Conservation (phyloP, 1,140 invertebrate species). For the Trypoxylus dichotomus region DNA sequence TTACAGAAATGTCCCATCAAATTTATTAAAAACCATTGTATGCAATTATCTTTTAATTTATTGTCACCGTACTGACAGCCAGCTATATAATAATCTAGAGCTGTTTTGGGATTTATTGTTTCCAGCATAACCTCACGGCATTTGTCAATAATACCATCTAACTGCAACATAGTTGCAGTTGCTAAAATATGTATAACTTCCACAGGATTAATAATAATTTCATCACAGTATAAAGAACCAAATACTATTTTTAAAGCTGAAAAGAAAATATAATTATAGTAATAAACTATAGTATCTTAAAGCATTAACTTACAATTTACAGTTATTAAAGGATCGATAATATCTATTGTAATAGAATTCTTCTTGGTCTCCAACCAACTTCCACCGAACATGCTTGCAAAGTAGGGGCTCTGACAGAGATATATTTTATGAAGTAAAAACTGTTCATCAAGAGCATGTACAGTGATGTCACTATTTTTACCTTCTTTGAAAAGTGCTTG, state of each 20-base stretch:
- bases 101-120: conserved; percentile 64
- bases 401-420: conserved; percentile 79
- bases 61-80: conserved; percentile 69
- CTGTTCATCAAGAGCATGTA: conserved; percentile 70
- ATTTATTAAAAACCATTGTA: conserved; percentile 73
- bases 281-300: background rate
- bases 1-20: conserved; percentile 60
- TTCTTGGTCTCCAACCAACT: conserved; percentile 76
- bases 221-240: conserved; percentile 79
- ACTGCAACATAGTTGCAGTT: conserved; percentile 75
- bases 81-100: conserved; percentile 70
- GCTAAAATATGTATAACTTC: conserved; percentile 73
- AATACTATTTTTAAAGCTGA: conserved; percentile 70
- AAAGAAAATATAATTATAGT: conserved; percentile 27
- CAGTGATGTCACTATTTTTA: conserved; percentile 75
- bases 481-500: conserved; percentile 77
- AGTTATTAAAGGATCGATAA: conserved; percentile 75
- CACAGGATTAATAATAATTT: conserved; percentile 71
- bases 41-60: conserved; percentile 63
- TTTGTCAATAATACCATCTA: conserved; percentile 75
- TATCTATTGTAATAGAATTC: conserved; percentile 69
- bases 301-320: conserved; percentile 60
- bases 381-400: conserved; percentile 83
- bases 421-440: conserved; percentile 82
- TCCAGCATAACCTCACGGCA: conserved; percentile 77